phyloP scores from a whole-genome alignment of 1,140 invertebrate species.

The Aphidius gifuensis region DNA sequence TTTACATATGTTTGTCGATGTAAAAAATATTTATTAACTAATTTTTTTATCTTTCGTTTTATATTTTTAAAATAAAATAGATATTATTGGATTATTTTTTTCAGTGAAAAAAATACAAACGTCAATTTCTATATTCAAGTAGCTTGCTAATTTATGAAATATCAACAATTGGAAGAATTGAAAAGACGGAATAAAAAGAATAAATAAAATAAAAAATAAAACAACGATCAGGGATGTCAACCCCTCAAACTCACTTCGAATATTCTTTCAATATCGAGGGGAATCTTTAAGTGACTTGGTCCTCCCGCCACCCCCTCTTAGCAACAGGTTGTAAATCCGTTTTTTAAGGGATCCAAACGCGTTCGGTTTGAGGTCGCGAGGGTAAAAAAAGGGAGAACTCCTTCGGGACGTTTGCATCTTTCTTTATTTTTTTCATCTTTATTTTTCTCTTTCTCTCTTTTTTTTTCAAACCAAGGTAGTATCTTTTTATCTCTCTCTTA shows the following conservation, averaged over 20 bases:
- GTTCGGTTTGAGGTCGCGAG: conserved; percentile 47
- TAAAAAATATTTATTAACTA: too few species aligned
- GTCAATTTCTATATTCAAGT: too few species aligned
- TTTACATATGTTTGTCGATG: too few species aligned
- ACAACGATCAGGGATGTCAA: conserved; percentile 1
- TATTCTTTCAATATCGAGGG: conserved; percentile 58
- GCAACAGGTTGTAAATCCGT: conserved; percentile 59
- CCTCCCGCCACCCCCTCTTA: conserved; percentile 22
- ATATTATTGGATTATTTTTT: too few species aligned
- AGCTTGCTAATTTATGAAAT: too few species aligned
- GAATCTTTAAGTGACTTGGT: conserved; percentile 54
- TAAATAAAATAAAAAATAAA: too few species aligned
- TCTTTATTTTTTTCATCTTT: conserved; percentile 26
- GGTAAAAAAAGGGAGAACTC: conserved; percentile 40
- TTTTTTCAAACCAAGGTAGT: conserved; percentile 8
- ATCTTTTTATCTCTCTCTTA: conserved; percentile 19
- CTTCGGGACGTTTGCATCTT: conserved; percentile 40
- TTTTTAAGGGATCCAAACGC: conserved; percentile 49
- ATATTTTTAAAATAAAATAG: too few species aligned
- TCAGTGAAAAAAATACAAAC: too few species aligned
- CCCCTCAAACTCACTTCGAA: conserved; percentile 37
- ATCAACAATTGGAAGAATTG: too few species aligned
- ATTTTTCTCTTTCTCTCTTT: background rate
- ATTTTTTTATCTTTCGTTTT: too few species aligned
- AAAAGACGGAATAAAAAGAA: too few species aligned